phyloP scores from a whole-genome alignment of 2,797 vertebrate species.

The Acomys russatus region DNA sequence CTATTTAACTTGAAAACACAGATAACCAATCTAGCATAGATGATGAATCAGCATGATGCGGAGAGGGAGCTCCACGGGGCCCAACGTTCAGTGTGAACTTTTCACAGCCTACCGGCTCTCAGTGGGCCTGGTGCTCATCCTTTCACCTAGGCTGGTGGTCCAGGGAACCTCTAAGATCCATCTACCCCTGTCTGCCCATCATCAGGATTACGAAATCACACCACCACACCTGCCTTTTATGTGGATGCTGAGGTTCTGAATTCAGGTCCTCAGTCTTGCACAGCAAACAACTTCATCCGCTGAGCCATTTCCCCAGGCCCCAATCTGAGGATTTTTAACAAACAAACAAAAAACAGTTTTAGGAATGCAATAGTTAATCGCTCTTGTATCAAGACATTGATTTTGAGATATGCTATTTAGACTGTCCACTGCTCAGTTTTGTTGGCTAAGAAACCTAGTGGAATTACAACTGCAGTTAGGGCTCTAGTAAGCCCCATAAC shows the following conservation, averaged over 20 bases:
- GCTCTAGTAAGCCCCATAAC: background rate
- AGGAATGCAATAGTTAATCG: background rate
- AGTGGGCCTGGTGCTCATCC: background rate
- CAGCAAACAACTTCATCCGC: background rate
- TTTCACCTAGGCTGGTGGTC: background rate
- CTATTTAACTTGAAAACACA: constrained; percentile 16
- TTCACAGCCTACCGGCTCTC: background rate
- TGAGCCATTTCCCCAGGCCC: background rate
- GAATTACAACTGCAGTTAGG: background rate
- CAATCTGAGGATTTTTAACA: background rate
- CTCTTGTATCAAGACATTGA: background rate
- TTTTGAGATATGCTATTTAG: constrained; percentile 26
- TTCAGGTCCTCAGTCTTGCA: background rate
- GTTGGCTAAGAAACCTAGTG: background rate
- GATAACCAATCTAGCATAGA: background rate
- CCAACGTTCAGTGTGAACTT: background rate
- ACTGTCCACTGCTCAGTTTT: background rate
- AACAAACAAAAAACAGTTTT: constrained; percentile 9
- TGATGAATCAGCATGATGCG: background rate
- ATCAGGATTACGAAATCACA: background rate
- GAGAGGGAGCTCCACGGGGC: background rate
- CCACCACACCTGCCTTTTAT: background rate
- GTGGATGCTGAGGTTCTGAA: background rate
- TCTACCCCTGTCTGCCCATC: background rate
- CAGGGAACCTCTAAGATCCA: background rate